These are phyloP conservation scores for Nannoperca obscura DNA, from an alignment of 2,797 vertebrate genomes.

Conservation along the genomic window DNA sequence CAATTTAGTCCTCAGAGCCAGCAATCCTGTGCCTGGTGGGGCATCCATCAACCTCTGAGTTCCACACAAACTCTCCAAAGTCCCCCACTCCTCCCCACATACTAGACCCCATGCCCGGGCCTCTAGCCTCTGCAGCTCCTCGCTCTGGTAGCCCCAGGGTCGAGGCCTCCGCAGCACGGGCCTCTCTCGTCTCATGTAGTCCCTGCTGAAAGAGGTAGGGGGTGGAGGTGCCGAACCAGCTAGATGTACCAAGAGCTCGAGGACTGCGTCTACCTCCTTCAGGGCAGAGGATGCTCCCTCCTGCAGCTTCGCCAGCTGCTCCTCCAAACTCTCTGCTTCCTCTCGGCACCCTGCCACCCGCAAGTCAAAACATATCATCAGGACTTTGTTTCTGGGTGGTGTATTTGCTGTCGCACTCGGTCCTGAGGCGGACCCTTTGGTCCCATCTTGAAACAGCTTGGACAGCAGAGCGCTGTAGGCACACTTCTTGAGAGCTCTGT, in stretches of 20 bases:
- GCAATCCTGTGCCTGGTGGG: constrained; percentile 87
- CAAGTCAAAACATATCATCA: constrained; percentile 96
- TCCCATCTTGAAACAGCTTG: constrained; percentile 89
- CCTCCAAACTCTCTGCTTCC: constrained; percentile 92
- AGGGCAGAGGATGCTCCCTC: constrained; percentile 76
- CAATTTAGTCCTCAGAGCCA: constrained; percentile 82
- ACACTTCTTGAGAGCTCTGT: constrained; percentile 85
- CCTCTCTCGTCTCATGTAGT: constrained; percentile 84
- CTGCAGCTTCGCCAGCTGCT: constrained; percentile 86
- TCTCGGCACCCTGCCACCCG: constrained; percentile 88
- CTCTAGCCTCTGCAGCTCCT: constrained; percentile 85
- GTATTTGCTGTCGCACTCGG: constrained; percentile 72
- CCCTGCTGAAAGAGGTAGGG: constrained; percentile 79
- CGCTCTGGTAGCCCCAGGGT: constrained; percentile 82
- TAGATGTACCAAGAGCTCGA: constrained; percentile 92
- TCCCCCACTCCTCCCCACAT: constrained; percentile 85
- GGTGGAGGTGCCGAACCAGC: constrained; percentile 91
- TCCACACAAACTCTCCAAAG: constrained; percentile 80
- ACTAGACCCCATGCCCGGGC: constrained; percentile 84
- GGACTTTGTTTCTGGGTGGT: constrained; percentile 91
- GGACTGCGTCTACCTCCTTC: constrained; percentile 85
- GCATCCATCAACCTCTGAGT: constrained; percentile 91
- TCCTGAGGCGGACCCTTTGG: constrained; percentile 67
- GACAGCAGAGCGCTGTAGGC: constrained; percentile 91
- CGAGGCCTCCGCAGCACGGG: constrained; percentile 77